Conservation (phyloP, 1,140 invertebrate genomes). For the Caenorhabditis remanei region DNA sequence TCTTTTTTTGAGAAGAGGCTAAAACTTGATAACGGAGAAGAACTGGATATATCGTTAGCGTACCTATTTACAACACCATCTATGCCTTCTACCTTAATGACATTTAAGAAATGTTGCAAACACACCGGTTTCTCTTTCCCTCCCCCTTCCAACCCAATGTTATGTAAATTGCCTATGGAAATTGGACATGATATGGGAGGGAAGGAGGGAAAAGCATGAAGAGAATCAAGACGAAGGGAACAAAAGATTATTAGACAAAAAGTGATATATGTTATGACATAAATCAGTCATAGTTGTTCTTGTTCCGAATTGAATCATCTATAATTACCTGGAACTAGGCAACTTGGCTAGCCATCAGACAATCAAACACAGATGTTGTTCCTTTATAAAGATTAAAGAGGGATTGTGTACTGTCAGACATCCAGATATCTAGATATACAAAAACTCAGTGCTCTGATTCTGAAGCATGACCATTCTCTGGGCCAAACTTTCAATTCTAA, state of each 20-base stretch:
- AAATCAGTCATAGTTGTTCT: background rate
- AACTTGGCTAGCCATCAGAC: background rate
- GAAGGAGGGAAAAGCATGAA: background rate
- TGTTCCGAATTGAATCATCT: no score
- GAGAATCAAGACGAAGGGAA: background rate
- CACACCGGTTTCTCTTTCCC: background rate
- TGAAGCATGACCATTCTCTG: no score
- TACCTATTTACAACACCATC: constrained; percentile 35
- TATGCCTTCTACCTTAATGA: constrained; percentile 8
- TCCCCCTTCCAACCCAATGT: background rate
- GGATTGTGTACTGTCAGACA: no score
- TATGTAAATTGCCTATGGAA: constrained; percentile 31
- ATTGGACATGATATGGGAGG: background rate
- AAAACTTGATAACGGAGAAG: constrained; percentile 49
- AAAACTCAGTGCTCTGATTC: no score
- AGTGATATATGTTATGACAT: background rate
- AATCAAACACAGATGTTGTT: background rate
- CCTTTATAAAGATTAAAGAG: no score
- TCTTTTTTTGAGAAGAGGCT: background rate
- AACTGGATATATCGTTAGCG: constrained; percentile 53
- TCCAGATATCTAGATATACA: no score
- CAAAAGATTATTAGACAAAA: background rate
- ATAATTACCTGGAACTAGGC: constrained; percentile 3
- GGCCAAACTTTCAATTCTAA: background rate
- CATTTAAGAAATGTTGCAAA: constrained; percentile 53